These are phyloP conservation scores for Trididemnum nubilum DNA, from an alignment of 23 tunicate species.

Conservation along the genomic window DNA sequence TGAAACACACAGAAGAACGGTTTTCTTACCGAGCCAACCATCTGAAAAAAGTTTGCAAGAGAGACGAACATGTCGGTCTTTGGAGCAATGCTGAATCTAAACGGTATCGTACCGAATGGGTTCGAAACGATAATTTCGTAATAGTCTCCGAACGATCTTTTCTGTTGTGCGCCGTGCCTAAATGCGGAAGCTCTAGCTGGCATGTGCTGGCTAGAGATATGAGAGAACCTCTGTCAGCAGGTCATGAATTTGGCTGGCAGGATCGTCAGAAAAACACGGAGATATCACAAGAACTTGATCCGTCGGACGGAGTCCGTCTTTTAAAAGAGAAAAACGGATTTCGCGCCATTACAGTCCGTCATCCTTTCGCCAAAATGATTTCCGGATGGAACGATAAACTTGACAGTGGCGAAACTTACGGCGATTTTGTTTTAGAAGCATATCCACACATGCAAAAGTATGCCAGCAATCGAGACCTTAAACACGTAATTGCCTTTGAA, in stretches of 20 bases:
- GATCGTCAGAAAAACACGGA: constrained; percentile 49
- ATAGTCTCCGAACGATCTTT: constrained; percentile 26
- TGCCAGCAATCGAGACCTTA: constrained; percentile 25
- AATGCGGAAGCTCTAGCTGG: constrained; percentile 60
- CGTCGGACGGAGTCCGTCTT: constrained; percentile 2
- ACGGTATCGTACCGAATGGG: constrained; percentile 26
- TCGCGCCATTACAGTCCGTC: constrained; percentile 38
- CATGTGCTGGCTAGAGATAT: constrained; percentile 39
- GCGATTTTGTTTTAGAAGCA: constrained; percentile 36
- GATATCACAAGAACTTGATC: constrained; percentile 35
- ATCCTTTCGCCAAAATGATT: constrained; percentile 55
- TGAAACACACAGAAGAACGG: not conserved
- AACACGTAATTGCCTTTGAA: constrained; percentile 42
- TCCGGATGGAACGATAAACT: constrained; percentile 63
- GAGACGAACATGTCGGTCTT: constrained; percentile 6
- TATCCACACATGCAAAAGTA: constrained; percentile 53
- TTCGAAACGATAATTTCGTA: constrained; percentile 56
- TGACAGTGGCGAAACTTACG: constrained; percentile 21
- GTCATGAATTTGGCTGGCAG: constrained; percentile 28
- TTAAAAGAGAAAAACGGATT: constrained; percentile 29
- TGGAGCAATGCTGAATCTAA: constrained; percentile 24
- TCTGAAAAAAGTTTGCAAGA: constrained; percentile 19
- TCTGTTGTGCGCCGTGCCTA: constrained; percentile 51
- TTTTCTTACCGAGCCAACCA: constrained; percentile 18
- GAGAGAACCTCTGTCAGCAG: constrained; percentile 38